Conservation (phyloP, 2,797 vertebrate genomes). For the Halcyon leucocephala region DNA sequence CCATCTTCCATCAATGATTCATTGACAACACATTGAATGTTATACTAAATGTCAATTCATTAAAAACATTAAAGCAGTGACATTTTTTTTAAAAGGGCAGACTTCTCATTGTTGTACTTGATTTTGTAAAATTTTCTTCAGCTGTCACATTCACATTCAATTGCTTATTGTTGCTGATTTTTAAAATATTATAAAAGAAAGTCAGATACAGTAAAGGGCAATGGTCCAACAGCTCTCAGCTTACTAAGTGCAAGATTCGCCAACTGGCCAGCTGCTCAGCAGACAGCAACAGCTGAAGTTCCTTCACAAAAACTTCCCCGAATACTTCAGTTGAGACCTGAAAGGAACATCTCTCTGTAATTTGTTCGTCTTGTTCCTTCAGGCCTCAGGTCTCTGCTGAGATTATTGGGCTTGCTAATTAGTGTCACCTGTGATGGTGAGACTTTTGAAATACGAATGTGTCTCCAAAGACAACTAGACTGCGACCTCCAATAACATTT, state of each 20-base stretch:
- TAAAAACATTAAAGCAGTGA: background rate
- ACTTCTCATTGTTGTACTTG: background rate
- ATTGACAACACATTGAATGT: background rate
- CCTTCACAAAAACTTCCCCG: background rate
- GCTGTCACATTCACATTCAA: background rate
- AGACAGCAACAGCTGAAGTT: background rate
- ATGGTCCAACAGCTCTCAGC: background rate
- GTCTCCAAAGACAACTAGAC: background rate
- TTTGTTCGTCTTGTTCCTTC: background rate
- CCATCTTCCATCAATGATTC: background rate
- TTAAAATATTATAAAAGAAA: background rate
- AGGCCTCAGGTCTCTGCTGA: background rate
- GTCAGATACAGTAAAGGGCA: background rate
- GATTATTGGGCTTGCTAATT: background rate
- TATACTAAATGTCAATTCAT: background rate
- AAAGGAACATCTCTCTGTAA: background rate
- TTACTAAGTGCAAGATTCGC: background rate
- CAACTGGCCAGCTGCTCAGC: background rate
- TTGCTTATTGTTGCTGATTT: background rate
- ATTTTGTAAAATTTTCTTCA: background rate
- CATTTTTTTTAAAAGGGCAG: background rate
- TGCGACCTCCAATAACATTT: background rate
- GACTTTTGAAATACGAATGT: background rate
- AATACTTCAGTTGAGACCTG: background rate
- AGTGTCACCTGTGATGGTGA: background rate